Percentiles rank a stretch among this genome's conserved stretches.
These are phyloP conservation scores for Nothobranchius kuhntae DNA, from an alignment of 2,113 vertebrate species.

Conservation along the genomic window DNA sequence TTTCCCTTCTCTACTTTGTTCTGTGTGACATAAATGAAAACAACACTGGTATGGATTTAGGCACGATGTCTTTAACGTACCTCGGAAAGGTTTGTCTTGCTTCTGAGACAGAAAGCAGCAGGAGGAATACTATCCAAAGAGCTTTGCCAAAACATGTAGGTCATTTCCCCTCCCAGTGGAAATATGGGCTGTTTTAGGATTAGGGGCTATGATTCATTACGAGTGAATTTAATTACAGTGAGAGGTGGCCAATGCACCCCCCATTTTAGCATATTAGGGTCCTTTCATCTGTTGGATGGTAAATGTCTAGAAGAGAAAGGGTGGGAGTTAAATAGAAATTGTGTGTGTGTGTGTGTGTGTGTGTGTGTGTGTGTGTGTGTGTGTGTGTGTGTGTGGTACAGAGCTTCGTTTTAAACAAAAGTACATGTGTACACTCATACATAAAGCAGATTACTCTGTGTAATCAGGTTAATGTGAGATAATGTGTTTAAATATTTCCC, in stretches of 20 bases:
- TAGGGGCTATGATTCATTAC: slow-evolving; percentile 73
- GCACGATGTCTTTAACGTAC: slow-evolving; percentile 24
- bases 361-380: not conserved
- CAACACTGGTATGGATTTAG: slow-evolving; percentile 33
- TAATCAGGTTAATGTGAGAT: slow-evolving; percentile 56
- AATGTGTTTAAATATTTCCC: slow-evolving; percentile 33
- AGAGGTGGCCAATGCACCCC: slow-evolving; percentile 63
- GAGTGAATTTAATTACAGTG: slow-evolving; percentile 72
- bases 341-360: slow-evolving; percentile 17
- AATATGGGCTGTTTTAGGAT: slow-evolving; percentile 71
- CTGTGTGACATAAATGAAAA: slow-evolving; percentile 40
- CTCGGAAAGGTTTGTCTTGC: slow-evolving; percentile 46
- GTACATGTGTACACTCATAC: not conserved
- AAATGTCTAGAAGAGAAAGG: slow-evolving; percentile 33
- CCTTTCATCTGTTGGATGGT: slow-evolving; percentile 49
- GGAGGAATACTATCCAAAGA: slow-evolving; percentile 45
- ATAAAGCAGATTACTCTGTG: slow-evolving; percentile 34
- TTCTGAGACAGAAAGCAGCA: slow-evolving; percentile 37
- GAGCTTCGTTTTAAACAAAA: slow-evolving; percentile 38
- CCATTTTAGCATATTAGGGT: slow-evolving; percentile 66
- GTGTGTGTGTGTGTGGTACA: not conserved
- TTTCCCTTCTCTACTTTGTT: slow-evolving; percentile 17
- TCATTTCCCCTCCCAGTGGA: slow-evolving; percentile 70
- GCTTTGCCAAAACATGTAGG: slow-evolving; percentile 67
- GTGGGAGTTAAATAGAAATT: slow-evolving; percentile 18